phyloP scores from a whole-genome alignment of 2,113 vertebrate species.

The Apodemus sylvaticus region DNA sequence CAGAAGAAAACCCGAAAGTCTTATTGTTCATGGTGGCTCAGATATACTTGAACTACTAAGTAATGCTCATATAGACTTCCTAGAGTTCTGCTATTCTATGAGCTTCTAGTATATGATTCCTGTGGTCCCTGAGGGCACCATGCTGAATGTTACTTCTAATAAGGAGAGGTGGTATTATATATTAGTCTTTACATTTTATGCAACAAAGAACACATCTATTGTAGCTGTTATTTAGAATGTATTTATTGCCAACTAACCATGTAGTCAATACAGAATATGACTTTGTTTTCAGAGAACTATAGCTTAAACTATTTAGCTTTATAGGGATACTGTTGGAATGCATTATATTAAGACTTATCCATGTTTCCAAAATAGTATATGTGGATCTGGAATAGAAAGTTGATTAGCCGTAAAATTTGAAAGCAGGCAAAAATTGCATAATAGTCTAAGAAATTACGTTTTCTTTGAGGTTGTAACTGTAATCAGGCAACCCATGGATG shows the following conservation, averaged over 20 bases:
- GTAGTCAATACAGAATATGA: not conserved
- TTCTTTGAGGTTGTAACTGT: not conserved
- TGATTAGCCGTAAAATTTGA: not conserved
- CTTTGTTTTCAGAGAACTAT: conserved; percentile 37
- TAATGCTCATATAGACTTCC: conserved; percentile 77
- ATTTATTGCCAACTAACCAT: conserved; percentile 6
- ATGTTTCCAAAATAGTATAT: not conserved
- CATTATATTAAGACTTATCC: not conserved
- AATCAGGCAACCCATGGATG: not conserved
- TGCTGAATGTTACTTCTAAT: conserved; percentile 53
- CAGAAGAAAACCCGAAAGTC: conserved; percentile 71
- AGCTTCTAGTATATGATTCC: conserved; percentile 62
- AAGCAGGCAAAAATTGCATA: not conserved
- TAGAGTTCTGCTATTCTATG: conserved; percentile 51
- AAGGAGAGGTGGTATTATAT: not conserved
- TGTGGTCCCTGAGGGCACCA: conserved; percentile 29
- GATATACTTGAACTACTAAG: conserved; percentile 78
- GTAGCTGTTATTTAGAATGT: not conserved
- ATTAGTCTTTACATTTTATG: not conserved
- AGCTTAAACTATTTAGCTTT: conserved; percentile 23
- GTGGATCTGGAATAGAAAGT: not conserved
- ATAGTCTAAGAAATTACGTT: not conserved
- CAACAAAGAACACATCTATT: conserved; percentile 4
- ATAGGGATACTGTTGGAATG: conserved; percentile 18
- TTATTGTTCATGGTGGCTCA: conserved; percentile 77